A percentile compares a stretch with the other conserved stretches of the same genome.
Conservation (phyloP, 2,888 invertebrate genomes). For the Stenolophus ochropezus region DNA sequence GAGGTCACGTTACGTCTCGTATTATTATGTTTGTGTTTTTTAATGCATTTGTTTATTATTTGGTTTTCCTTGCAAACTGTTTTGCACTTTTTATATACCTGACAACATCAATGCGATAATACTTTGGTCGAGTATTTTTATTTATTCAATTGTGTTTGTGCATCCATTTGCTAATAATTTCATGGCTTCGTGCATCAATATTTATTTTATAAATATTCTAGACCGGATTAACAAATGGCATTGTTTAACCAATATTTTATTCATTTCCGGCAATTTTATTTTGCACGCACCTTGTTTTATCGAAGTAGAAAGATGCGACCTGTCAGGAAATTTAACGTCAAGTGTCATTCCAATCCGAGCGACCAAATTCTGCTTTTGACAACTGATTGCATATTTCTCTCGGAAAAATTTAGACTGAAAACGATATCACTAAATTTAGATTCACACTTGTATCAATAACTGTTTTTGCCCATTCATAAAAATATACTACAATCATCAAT, state of each 20-base stretch:
- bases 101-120: neutral
- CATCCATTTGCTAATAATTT: neutral
- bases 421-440: neutral
- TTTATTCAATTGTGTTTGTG: neutral
- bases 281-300: neutral
- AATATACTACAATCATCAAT: no score
- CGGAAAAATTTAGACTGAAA: neutral
- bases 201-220: neutral
- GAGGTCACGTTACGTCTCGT: no score
- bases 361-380: neutral
- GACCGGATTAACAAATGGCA: neutral
- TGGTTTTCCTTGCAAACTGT: no score
- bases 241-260: neutral
- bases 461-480: no score
- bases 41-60: no score
- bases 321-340: neutral
- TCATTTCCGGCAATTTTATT: neutral
- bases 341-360: neutral
- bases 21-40: no score
- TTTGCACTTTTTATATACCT: neutral
- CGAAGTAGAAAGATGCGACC: no score
- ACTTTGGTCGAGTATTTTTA: neutral
- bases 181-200: neutral
- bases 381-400: neutral
- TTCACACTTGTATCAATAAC: no score